These are phyloP conservation scores for Ptilonorhynchus violaceus DNA, from an alignment of 2,113 vertebrate genomes.

Conservation along the genomic window DNA sequence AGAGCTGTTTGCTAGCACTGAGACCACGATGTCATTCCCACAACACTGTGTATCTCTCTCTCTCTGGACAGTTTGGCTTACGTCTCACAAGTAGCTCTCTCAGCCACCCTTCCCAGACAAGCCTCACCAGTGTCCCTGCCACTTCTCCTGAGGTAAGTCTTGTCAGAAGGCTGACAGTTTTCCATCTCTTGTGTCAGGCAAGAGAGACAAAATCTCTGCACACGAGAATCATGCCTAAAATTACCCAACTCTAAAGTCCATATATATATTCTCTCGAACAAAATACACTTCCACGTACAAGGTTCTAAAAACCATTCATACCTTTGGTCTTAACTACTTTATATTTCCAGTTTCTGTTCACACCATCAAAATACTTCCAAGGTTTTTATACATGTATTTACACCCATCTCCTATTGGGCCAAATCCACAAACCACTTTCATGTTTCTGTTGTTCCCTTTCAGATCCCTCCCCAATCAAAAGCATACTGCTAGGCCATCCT, in stretches of 20 bases:
- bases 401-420: neutral
- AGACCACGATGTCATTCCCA: neutral
- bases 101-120: neutral
- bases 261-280: neutral
- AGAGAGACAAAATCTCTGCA: neutral
- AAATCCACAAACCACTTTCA: neutral
- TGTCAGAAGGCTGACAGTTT: neutral
- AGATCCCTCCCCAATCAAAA: neutral
- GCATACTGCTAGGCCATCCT: neutral
- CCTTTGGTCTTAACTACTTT: neutral
- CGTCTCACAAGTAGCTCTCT: neutral
- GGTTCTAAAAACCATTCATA: neutral
- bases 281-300: neutral
- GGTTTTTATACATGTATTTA: neutral
- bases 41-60: neutral
- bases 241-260: neutral
- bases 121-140: neutral
- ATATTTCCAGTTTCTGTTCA: neutral
- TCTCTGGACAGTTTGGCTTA: neutral
- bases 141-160: neutral
- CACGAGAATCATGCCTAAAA: neutral
- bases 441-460: neutral
- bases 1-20: conserved; percentile 45
- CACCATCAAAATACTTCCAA: neutral
- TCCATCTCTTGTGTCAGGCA: neutral